Evolutionary conservation across 1,140 invertebrate species (phyloP), one percentile per base, ranked within the genome.

Genomic region (Neelides sp.): DNA sequence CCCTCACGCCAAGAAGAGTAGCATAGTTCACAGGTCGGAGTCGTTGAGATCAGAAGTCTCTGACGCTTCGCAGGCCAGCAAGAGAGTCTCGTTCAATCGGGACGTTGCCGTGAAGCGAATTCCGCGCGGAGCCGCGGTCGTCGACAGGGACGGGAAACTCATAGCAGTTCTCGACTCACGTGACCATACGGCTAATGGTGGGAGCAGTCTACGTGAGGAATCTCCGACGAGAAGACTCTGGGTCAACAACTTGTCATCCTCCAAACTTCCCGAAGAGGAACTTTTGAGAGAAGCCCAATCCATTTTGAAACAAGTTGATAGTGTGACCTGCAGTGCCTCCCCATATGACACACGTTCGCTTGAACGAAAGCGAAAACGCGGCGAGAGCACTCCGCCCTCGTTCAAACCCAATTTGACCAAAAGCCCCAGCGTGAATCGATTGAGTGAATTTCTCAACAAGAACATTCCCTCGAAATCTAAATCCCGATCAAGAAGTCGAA

Each of bases 81-180:
- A 78, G 57, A 72, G 78, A 61, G 84, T 88, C 62, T 86, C 83
- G 62, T 88, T 88, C 74, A 85, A 88, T 75, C 77, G 80, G 65
- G 83, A 86, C 75, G 83, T 88, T 59, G 82, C 85, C 70, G 80
- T 87, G 61, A 86, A 87, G 70, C 74, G 83, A 73, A 85, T 86
- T 68, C 66, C 73, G 68, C 66, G 61, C 65, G 65, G 66, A 63
- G 52, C 57, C 53, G 46, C 64, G 65, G 47, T 63, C 65, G 51
- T 61, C 68, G 54, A 42, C 26, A 27, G 30, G 17, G 42, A 54
- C 43, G 45, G 46, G 5, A 42, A 48, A 26, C 27, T 48, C 23
- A 26, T 48, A 13, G 45, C 45, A 4, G 45, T 48, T 10, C 20
- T 48, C 8, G 45, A 48, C n/a, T n/a, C n/a, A n/a, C n/a, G n/a